phyloP scores from a whole-genome alignment of 64 coral and sea anemone genomes.

The Montipora capricornis region DNA sequence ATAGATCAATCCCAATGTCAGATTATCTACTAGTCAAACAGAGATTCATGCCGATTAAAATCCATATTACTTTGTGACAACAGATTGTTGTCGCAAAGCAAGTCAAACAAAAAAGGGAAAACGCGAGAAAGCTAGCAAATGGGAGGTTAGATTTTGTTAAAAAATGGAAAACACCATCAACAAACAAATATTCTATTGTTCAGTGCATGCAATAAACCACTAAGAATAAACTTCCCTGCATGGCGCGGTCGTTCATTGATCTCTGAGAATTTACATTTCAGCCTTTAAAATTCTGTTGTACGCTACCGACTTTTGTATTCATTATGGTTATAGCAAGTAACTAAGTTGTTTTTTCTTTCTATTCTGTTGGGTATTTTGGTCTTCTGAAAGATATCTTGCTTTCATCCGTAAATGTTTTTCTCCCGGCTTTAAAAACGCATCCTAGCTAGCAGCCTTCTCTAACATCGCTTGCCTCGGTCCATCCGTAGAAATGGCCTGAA shows the following conservation, averaged over 20 bases:
- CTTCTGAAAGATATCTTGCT: too few species aligned
- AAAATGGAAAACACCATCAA: neutral
- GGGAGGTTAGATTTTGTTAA: neutral
- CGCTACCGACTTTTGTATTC: neutral
- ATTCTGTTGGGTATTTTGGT: neutral
- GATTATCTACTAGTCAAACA: neutral
- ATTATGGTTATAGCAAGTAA: neutral
- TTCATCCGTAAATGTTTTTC: too few species aligned
- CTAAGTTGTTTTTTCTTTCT: neutral
- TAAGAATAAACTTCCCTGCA: neutral
- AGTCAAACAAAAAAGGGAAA: neutral
- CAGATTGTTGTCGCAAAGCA: neutral
- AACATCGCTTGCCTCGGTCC: too few species aligned
- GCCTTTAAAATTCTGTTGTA: neutral
- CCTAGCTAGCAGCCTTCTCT: too few species aligned
- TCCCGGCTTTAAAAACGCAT: too few species aligned
- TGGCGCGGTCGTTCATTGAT: neutral
- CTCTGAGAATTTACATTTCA: neutral
- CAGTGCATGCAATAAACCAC: too few species aligned
- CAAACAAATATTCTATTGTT: neutral
- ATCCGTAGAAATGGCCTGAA: too few species aligned
- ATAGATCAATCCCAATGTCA: neutral
- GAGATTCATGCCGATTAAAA: neutral
- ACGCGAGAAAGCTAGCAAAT: neutral
- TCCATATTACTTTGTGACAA: neutral